Evolutionary conservation across 1,140 invertebrate genomes (phyloP).

Genomic region (Calephelis virginiensis): DNA sequence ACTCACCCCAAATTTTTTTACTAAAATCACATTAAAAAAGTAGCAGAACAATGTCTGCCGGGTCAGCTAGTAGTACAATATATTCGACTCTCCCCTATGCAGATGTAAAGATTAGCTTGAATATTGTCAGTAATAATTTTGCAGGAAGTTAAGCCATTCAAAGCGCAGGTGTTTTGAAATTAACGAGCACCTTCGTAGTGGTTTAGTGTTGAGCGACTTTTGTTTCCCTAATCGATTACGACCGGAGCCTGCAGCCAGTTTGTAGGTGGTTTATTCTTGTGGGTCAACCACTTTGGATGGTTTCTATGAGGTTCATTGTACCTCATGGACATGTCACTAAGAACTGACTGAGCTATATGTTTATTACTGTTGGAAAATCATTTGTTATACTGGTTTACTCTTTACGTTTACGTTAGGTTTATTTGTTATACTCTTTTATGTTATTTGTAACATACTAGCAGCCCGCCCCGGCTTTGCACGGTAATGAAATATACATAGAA

Average conservation of each 20-base stretch:
- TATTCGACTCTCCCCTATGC: too few relatives aligned
- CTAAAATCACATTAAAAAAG: too few relatives aligned
- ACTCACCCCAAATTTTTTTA: too few relatives aligned
- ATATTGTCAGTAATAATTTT: not conserved
- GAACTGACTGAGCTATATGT: conserved; percentile 24
- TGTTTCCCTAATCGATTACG: conserved; percentile 57
- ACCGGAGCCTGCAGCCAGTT: conserved; percentile 49
- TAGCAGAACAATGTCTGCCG: too few relatives aligned
- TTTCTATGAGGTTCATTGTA: conserved; percentile 59
- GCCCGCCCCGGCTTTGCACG: too few relatives aligned
- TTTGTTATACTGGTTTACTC: not conserved
- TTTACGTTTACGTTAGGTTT: too few relatives aligned
- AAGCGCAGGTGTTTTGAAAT: conserved; percentile 11
- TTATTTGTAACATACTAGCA: not conserved
- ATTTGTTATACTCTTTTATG: too few relatives aligned
- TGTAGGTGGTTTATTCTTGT: conserved; percentile 63
- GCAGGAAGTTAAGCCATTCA: conserved; percentile 3
- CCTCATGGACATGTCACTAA: conserved; percentile 35
- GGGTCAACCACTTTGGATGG: conserved; percentile 54
- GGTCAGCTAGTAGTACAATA: too few relatives aligned
- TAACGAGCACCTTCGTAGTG: conserved; percentile 5
- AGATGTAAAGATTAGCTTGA: too few relatives aligned
- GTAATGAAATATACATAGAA: too few relatives aligned
- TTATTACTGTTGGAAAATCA: conserved; percentile 16
- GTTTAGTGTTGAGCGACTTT: conserved; percentile 22